A percentile compares a stretch with the other conserved stretches of the same genome.
phyloP scores from a whole-genome alignment of 2,888 invertebrate species.

The Drosophila trichaetosa region DNA sequence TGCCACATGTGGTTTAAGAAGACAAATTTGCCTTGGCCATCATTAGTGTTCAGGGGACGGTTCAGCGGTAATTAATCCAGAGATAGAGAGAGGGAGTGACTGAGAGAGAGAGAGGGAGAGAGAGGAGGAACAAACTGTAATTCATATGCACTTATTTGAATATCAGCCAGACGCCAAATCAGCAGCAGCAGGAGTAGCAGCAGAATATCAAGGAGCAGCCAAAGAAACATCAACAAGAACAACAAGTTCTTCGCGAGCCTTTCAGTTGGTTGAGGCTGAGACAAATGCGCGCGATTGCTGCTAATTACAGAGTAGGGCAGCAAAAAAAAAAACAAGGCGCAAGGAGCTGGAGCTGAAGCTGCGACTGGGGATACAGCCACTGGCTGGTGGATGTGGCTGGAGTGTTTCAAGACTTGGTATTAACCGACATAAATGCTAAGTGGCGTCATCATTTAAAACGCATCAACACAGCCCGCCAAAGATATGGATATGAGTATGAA shows the following conservation, averaged over 20 bases:
- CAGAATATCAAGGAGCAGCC: too few relatives aligned
- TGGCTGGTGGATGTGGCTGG: not conserved
- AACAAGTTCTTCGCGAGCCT: conserved; percentile 22
- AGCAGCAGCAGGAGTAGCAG: conserved; percentile 10
- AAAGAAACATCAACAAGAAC: conserved; percentile 18
- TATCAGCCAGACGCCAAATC: conserved; percentile 49
- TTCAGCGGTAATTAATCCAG: conserved; percentile 70
- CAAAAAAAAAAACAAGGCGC: conserved; percentile 2
- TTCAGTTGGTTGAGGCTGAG: conserved; percentile 46
- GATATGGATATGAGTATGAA: conserved; percentile 50
- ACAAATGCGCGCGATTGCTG: conserved; percentile 78
- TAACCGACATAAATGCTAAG: conserved; percentile 83
- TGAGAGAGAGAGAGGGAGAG: conserved; percentile 1
- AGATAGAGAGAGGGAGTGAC: conserved; percentile 10
- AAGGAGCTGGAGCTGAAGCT: conserved; percentile 17
- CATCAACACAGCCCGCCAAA: conserved; percentile 77
- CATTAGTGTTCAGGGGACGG: conserved; percentile 65
- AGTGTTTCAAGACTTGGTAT: conserved; percentile 56
- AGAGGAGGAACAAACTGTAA: conserved; percentile 50
- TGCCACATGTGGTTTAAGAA: conserved; percentile 37
- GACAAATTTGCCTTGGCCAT: conserved; percentile 72
- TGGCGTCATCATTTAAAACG: conserved; percentile 84
- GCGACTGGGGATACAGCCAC: not conserved
- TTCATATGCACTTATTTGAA: conserved; percentile 83
- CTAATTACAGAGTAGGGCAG: conserved; percentile 70